A percentile compares a stretch with the other conserved stretches of the same genome.
phyloP scores from a whole-genome alignment of 2,888 invertebrate genomes.

The Leptopilina myrica region DNA sequence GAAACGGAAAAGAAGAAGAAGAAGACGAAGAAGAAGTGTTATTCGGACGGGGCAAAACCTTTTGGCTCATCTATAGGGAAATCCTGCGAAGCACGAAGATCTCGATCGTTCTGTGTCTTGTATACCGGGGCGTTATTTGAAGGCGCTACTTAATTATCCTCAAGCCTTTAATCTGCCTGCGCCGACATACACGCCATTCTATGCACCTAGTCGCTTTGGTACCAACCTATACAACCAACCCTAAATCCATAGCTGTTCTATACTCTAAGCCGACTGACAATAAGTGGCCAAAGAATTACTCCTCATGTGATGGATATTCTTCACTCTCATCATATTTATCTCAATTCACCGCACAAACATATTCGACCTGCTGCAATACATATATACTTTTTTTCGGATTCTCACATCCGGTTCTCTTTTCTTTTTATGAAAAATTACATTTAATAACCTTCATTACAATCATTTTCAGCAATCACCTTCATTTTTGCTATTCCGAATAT shows the following conservation, averaged over 20 bases:
- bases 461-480: no score
- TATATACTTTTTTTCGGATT: not conserved
- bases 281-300: slow-evolving; percentile 34
- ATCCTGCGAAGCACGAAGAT: slow-evolving; percentile 60
- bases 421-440: not conserved
- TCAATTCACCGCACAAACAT: slow-evolving; percentile 4
- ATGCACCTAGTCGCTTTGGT: slow-evolving; percentile 47
- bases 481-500: no score
- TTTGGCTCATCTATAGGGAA: slow-evolving; percentile 57
- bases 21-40: slow-evolving; percentile 32
- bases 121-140: slow-evolving; percentile 71
- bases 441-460: no score
- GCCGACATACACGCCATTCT: slow-evolving; percentile 72
- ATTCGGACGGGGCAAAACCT: slow-evolving; percentile 51
- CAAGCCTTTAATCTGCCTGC: slow-evolving; percentile 74
- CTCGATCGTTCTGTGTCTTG: slow-evolving; percentile 54
- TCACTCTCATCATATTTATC: slow-evolving; percentile 4
- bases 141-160: slow-evolving; percentile 76
- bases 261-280: slow-evolving; percentile 32
- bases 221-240: slow-evolving; percentile 22
- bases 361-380: no score
- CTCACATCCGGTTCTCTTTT: no score
- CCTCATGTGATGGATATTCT: slow-evolving; percentile 18
- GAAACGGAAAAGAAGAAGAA: slow-evolving; percentile 31
- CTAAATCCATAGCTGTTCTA: slow-evolving; percentile 18